phyloP scores from a whole-genome alignment of 2,888 invertebrate species.

The Phortica okadai region DNA sequence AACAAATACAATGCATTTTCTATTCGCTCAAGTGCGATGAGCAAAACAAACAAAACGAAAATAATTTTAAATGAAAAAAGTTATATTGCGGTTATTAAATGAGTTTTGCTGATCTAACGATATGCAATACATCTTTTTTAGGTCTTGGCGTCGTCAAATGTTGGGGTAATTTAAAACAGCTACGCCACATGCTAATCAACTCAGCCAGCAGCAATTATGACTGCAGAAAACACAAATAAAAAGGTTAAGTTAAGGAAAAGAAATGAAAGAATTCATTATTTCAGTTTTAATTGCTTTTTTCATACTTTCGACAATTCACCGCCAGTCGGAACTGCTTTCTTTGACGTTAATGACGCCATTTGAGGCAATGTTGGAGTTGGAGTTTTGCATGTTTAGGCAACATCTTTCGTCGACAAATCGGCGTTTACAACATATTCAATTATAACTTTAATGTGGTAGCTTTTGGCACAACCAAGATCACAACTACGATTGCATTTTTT shows the following conservation, averaged over 20 bases:
- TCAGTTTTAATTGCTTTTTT: constrained; percentile 74
- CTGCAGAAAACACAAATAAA: constrained; percentile 26
- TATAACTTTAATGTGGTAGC: constrained; percentile 60
- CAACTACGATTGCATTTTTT: neutral
- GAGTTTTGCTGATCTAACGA: constrained; percentile 30
- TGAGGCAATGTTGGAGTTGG: neutral
- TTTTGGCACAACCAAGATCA: neutral
- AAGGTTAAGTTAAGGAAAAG: constrained; percentile 15
- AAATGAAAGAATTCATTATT: constrained; percentile 73
- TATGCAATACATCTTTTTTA: constrained; percentile 17
- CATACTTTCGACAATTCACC: constrained; percentile 69
- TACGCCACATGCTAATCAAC: constrained; percentile 71
- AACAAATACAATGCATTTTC: neutral
- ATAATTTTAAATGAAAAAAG: constrained; percentile 27
- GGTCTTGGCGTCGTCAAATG: constrained; percentile 59
- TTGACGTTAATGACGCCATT: neutral
- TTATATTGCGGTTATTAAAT: constrained; percentile 39
- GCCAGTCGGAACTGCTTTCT: constrained; percentile 47
- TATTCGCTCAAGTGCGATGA: neutral
- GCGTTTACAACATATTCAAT: constrained; percentile 71
- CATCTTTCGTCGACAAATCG: constrained; percentile 62
- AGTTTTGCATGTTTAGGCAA: constrained; percentile 67
- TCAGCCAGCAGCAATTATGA: constrained; percentile 49
- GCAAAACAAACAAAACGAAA: neutral
- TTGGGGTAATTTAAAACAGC: constrained; percentile 73